These are phyloP conservation scores for Ochropacha duplaris DNA, from an alignment of 2,888 invertebrate species.

Conservation along the genomic window DNA sequence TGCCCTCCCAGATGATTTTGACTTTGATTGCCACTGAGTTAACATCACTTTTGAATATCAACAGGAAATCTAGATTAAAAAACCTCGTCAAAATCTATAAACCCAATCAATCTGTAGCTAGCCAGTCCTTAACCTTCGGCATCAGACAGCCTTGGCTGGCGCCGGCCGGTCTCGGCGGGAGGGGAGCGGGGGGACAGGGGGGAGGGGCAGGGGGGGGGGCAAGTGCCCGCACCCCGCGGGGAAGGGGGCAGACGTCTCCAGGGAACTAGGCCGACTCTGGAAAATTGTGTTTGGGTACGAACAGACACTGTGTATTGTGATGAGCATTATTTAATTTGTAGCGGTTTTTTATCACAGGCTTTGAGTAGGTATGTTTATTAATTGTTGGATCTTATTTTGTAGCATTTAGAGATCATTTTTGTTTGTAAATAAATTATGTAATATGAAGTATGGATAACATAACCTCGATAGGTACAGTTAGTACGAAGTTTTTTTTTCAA, in stretches of 20 bases:
- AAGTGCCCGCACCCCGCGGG: constrained; percentile 11
- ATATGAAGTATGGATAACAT: no score
- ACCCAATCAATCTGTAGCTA: constrained; percentile 39
- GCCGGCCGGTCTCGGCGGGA: constrained; percentile 50
- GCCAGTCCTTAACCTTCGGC: constrained; percentile 60
- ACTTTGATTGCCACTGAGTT: no score
- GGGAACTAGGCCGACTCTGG: constrained; percentile 18
- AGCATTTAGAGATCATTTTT: no score
- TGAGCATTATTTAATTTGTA: not conserved
- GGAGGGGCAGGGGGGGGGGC: constrained; percentile 8
- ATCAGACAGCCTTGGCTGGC: constrained; percentile 71
- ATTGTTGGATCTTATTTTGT: no score
- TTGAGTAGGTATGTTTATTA: not conserved
- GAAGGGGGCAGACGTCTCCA: constrained; percentile 31
- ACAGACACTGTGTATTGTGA: constrained; percentile 23
- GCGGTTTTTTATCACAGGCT: not conserved
- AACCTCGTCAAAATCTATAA: constrained; percentile 3
- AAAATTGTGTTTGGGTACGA: constrained; percentile 44
- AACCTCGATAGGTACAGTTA: no score
- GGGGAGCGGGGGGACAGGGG: constrained; percentile 23
- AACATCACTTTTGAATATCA: not conserved
- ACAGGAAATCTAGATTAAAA: not conserved
- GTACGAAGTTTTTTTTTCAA: no score
- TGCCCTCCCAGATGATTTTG: no score
- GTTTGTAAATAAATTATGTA: no score